Percentiles rank a stretch among this genome's conserved stretches.
Conservation (phyloP, 2,797 vertebrate species). For the Xenopus petersii region DNA sequence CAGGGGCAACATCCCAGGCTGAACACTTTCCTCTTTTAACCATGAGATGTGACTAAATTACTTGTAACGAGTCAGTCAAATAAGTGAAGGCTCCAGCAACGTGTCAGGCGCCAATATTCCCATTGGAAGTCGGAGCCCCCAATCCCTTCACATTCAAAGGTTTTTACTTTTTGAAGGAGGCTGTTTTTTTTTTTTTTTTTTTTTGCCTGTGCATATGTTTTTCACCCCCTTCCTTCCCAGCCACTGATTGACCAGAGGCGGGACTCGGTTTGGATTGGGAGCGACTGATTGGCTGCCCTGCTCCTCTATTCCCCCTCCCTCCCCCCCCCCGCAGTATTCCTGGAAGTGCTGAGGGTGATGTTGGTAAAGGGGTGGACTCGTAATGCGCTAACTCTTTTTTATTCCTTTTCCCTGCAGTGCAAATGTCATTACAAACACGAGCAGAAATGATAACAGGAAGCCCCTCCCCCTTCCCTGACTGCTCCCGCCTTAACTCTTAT, state of each 20-base stretch:
- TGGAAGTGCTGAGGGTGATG: slow-evolving; percentile 53
- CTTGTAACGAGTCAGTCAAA: too few species aligned
- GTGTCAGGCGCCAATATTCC: slow-evolving; percentile 7
- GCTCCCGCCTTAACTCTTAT: not conserved
- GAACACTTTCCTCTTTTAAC: too few species aligned
- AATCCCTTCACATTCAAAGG: slow-evolving; percentile 29
- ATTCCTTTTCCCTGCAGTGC: slow-evolving; percentile 43
- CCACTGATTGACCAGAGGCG: slow-evolving; percentile 19
- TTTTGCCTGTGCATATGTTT: not conserved
- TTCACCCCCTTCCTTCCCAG: slow-evolving; percentile 1
- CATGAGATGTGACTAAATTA: too few species aligned
- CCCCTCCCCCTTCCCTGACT: slow-evolving; percentile 2
- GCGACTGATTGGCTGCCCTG: slow-evolving; percentile 10
- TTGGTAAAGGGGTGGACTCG: slow-evolving; percentile 52
- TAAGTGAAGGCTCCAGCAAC: too few species aligned
- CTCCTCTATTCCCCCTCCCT: not conserved
- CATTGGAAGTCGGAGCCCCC: slow-evolving; percentile 39
- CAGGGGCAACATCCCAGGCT: too few species aligned
- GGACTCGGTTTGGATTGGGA: not conserved
- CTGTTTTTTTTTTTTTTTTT: slow-evolving; percentile 1
- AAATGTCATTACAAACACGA: slow-evolving; percentile 48
- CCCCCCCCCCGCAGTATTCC: slow-evolving; percentile 45
- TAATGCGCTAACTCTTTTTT: slow-evolving; percentile 42
- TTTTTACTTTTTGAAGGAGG: slow-evolving; percentile 40
- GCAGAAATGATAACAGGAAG: slow-evolving; percentile 48